Evolutionary conservation across 2,888 invertebrate species (phyloP), one percentile per base, ranked within the genome.

Genomic region (Adela reaumurella): DNA sequence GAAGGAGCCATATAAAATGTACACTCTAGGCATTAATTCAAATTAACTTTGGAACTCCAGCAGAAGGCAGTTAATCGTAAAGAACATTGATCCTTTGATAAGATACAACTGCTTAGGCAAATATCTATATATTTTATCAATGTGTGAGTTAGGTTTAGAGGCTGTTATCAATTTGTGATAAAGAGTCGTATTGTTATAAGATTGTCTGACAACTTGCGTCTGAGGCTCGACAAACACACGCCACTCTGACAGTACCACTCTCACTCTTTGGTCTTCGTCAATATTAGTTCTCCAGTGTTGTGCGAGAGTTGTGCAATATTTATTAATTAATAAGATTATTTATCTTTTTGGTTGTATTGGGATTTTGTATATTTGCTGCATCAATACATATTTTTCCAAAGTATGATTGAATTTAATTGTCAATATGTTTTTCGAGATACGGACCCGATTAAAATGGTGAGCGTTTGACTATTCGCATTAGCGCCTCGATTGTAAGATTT

Each of bases 111-210:
- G 44, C 19, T 16, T 44, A 44, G 19, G 3, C 20, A 19, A 44
- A 44, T 17, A 20, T 20, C 20, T 19, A 44, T 44, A 44, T 14
- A 16, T 44, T 44, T 19, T 44, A 19, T 19, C 44, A 16, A 14
- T 44, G 19, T 19, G n/a, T 44, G 44, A 10, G 14, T 19, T 44
- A 44, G 44, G 20, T 44, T 44, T 44, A 44, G 19, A 44, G 14
- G 20, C 19, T 6, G n/a, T 19, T 19, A 44, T 44, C 20, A 44
- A 3, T 44, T 44, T 11, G 44, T 14, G 20, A 19, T 44, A 19
- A 44, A 44, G 11, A 44, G 11, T 44, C n/a, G 20, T 44, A 14
- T 19, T 20, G 44, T 44, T 8, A 3, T 14, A 17, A 43, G 43
- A 17, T 18, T 17, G 18, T 18, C 19, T 8, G 6, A 35, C 35